phyloP scores from a whole-genome alignment of 2,113 vertebrate genomes.

The Podarcis muralis region DNA sequence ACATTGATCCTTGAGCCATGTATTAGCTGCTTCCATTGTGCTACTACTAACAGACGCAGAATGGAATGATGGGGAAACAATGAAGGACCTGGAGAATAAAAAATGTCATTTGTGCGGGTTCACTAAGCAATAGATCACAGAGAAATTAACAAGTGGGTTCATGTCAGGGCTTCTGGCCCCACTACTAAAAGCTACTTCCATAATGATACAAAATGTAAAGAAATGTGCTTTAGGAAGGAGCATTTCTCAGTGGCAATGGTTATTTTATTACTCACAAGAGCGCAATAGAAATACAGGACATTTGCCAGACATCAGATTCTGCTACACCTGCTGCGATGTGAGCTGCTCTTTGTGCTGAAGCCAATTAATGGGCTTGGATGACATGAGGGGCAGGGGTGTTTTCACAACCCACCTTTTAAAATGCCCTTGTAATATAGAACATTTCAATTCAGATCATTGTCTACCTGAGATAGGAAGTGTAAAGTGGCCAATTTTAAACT shows the following conservation, averaged over 20 bases:
- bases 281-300: background rate
- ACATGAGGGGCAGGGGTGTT: background rate
- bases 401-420: background rate
- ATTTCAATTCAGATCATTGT: too few relatives aligned
- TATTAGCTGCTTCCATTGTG: conserved; percentile 59
- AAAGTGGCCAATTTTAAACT: background rate
- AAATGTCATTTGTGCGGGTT: conserved; percentile 69
- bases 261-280: background rate
- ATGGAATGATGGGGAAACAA: conserved; percentile 58
- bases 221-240: conserved; percentile 22
- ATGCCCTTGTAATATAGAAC: background rate
- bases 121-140: conserved; percentile 64
- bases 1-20: conserved; percentile 41
- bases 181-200: conserved; percentile 39
- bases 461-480: background rate
- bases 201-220: conserved; percentile 39
- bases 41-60: conserved; percentile 47
- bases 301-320: background rate
- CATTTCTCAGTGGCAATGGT: conserved; percentile 19
- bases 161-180: conserved; percentile 37
- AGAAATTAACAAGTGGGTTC: conserved; percentile 62
- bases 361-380: background rate
- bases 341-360: background rate
- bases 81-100: conserved; percentile 63
- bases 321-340: background rate